Conservation (phyloP, 2,113 vertebrate genomes). For the Vanacampus margaritifer region DNA sequence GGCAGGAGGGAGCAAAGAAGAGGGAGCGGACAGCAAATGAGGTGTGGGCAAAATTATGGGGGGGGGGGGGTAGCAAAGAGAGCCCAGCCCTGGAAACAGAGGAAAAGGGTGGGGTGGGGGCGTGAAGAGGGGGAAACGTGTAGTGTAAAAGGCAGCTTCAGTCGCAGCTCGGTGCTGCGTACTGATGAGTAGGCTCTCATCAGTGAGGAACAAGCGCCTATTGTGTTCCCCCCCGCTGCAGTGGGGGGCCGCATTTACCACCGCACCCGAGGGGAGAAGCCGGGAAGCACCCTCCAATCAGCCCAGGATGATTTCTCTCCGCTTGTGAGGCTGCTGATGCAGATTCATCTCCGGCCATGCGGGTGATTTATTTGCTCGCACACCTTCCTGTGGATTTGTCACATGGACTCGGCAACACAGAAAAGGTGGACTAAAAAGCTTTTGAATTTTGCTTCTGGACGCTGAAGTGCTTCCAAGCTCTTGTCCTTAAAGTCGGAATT, state of each 20-base stretch:
- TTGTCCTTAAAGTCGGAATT: background rate
- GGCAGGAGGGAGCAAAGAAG: constrained; percentile 25
- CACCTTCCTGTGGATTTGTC: constrained; percentile 40
- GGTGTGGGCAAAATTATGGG: constrained; percentile 59
- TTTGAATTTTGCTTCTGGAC: background rate
- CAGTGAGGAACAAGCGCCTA: constrained; percentile 45
- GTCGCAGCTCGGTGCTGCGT: constrained; percentile 32
- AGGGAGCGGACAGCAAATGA: constrained; percentile 58
- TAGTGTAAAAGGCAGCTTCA: constrained; percentile 41
- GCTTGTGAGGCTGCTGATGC: constrained; percentile 52
- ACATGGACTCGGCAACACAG: constrained; percentile 30
- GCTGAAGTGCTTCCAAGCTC: background rate
- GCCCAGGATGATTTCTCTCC: constrained; percentile 49
- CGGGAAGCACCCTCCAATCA: constrained; percentile 67
- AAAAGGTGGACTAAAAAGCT: constrained; percentile 51
- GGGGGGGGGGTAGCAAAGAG: constrained; percentile 41
- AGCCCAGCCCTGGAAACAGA: constrained; percentile 54
- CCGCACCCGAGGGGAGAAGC: constrained; percentile 52
- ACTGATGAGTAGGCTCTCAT: constrained; percentile 41
- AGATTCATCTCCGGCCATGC: background rate
- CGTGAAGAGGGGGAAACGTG: constrained; percentile 34
- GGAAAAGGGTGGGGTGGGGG: constrained; percentile 24
- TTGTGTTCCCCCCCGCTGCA: constrained; percentile 58
- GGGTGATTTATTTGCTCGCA: constrained; percentile 22
- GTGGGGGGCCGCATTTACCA: constrained; percentile 53